Base-by-base conservation (phyloP, 2,113 vertebrate genomes). In the Rhodinocichla rosea region DNA sequence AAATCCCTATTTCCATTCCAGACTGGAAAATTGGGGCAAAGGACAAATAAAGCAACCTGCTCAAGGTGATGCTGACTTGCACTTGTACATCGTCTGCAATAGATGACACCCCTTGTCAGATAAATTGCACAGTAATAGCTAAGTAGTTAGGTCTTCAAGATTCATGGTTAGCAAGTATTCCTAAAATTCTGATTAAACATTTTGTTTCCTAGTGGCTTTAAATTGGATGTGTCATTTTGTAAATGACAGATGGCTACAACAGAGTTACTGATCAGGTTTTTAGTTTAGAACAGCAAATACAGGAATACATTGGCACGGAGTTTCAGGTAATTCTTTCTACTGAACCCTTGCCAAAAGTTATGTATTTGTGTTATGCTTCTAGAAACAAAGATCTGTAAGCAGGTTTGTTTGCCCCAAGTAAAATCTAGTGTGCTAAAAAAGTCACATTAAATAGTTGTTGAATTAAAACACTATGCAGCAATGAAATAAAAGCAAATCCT, bases 181-280 rank as follows among this genome's bases (percentile, higher is more conserved):
- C 86, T 88, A 93, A 96, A 97, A 95, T 93, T 95, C 76, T 95
- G 93, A 96, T 96, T 93, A 95, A 96, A 96, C 80, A 94, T 96
- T 96, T 94, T 96, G 90, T 92, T 96, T 96, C 73, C 90, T 90
- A 87, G 83, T 71, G 74, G 50, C 87, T 96, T 96, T 95, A 96
- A 96, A 96, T 95, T 93, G 94, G 69, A 96, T 92, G 69, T 95
- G 93, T 96, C 95, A 95, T 87, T 92, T 89, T 53, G 40, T 93
- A 96, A 95, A 78, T 96, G 94, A 96, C 92, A 92, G 95, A 93
- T 96, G 15, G 90, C 77, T 79, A 68, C 93, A 73, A 45, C 73
- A 71, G 44, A 33, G 42, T 94, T 62, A 89, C 67, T 5, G 55
- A 96, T 69, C 10, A 3, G 28, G 49, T 75, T 95, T 96, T 96